Base-by-base conservation (phyloP, 2,888 invertebrate species). In the Philereme vetulata region DNA sequence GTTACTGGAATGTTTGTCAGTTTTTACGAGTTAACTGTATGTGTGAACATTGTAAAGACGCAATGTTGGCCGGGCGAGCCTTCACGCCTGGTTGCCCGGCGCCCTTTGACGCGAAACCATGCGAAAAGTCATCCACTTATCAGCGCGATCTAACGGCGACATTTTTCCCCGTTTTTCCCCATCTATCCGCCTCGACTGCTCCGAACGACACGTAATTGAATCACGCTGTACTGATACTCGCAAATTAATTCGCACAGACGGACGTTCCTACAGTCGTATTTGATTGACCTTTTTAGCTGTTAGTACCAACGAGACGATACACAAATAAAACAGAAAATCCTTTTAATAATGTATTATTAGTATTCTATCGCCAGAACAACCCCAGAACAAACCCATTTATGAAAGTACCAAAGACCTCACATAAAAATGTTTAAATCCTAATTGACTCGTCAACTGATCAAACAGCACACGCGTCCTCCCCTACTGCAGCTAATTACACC, bases 61-160 rank as follows among this genome's bases (percentile, higher is more conserved):
- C 65, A 71, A 64, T 67, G 70, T 69, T 66, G 68, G 60, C 68
- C 61, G 56, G 67, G 70, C 62, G 67, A 33, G 51, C 11, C 35
- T 46, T 83, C 78, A 77, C 88, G 86, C 81, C 81, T 82, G 78
- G 77, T 74, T 82, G 83, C 74, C 51, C 57, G 33, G 68, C 82
- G 84, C 90, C 86, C 91, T 92, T 92, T 92, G 91, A 88, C 83
- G 75, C 74, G 79, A 84, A 89, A 77, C 86, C 90, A 90, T 90
- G 90, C 90, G 91, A 81, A 82, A 86, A 86, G 86, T 91, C 88
- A 91, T 90, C 88, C 91, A 88, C 88, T 90, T 90, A 88, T 85
- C 85, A 82, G 79, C 85, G 82, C 84, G 87, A 90, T 90, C 89
- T 87, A 85, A 84, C 85, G 82, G 80, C 78, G 85, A 82, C 84